Evolutionary conservation across 2,113 vertebrate species (phyloP).

Genomic region (Coturnix japonica): DNA sequence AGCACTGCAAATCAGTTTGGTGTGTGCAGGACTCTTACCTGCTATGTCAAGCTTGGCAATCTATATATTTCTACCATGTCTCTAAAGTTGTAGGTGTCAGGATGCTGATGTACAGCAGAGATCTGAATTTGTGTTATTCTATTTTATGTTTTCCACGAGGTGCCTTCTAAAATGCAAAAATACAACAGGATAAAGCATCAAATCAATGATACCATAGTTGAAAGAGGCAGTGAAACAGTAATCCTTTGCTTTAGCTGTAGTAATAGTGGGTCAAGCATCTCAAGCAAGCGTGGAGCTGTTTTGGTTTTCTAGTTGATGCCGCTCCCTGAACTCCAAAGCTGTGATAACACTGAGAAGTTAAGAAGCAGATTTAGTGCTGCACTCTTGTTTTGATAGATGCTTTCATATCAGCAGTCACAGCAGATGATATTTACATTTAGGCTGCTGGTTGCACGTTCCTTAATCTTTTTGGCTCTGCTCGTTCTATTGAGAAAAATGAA

Average conservation of each 20-base stretch:
- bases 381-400: background rate
- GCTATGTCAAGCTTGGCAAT: background rate
- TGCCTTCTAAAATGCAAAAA: background rate
- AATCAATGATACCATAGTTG: background rate
- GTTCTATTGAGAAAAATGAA: conserved; percentile 27
- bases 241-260: background rate
- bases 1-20: background rate
- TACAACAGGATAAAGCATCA: background rate
- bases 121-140: background rate
- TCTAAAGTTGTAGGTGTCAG: background rate
- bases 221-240: background rate
- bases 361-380: background rate
- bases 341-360: conserved; percentile 8
- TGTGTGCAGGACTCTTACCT: background rate
- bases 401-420: conserved; percentile 13
- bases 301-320: conserved; percentile 11
- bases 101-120: background rate
- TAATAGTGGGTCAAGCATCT: background rate
- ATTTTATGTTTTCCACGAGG: background rate
- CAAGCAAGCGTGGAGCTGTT: background rate
- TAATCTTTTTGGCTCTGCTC: conserved; percentile 30
- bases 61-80: background rate
- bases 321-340: background rate
- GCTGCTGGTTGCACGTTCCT: background rate
- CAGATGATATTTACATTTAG: conserved; percentile 44